Evolutionary conservation across 2,888 invertebrate species (phyloP).

Genomic region (Pelosia muscerda): DNA sequence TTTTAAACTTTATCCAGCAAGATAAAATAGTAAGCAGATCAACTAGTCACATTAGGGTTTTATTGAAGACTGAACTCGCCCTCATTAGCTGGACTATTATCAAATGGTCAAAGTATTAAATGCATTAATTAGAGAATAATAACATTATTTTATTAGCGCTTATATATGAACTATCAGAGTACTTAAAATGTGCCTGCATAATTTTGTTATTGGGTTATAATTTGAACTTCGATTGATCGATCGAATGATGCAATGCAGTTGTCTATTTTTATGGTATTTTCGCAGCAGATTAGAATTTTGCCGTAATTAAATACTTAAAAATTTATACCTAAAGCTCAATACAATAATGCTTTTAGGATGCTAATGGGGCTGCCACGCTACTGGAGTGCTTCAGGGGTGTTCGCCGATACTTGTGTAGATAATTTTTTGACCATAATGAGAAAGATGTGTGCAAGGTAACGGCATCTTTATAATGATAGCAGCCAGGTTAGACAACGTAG

Average conservation of each 20-base stretch:
- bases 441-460: too few relatives aligned
- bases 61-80: slow-evolving; percentile 10
- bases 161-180: not conserved
- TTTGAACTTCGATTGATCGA: not conserved
- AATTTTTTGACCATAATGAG: too few relatives aligned
- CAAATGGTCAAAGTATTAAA: slow-evolving; percentile 3
- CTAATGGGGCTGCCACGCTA: too few relatives aligned
- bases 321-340: too few relatives aligned
- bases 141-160: not conserved
- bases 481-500: too few relatives aligned
- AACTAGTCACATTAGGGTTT: not conserved
- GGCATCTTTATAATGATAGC: too few relatives aligned
- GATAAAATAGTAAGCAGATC: not conserved
- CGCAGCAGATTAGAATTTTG: too few relatives aligned
- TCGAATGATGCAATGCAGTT: not conserved
- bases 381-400: too few relatives aligned
- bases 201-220: not conserved
- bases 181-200: not conserved
- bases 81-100: not conserved
- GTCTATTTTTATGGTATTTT: too few relatives aligned
- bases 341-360: too few relatives aligned
- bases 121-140: not conserved
- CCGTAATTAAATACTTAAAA: too few relatives aligned
- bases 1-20: not conserved
- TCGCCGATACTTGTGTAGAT: too few relatives aligned